Evolutionary conservation across 2,888 invertebrate species (phyloP).

Genomic region (Drosophila melanosoma): DNA sequence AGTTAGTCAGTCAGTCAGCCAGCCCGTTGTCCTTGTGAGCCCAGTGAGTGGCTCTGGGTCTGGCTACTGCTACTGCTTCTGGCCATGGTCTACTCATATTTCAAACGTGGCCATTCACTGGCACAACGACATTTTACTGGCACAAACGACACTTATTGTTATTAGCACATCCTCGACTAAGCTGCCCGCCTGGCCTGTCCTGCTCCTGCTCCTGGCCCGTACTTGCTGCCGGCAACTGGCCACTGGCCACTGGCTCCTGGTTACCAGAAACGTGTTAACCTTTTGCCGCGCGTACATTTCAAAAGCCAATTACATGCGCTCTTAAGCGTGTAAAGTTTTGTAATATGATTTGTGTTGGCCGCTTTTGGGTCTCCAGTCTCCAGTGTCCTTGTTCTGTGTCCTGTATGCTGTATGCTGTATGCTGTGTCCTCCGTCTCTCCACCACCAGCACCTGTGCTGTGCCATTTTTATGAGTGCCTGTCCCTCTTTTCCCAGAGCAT

Average conservation of each 20-base stretch:
- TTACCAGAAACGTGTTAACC: constrained; percentile 72
- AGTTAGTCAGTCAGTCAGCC: constrained; percentile 22
- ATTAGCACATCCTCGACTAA: constrained; percentile 68
- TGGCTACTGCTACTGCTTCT: constrained; percentile 14
- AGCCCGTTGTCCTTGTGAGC: constrained; percentile 37
- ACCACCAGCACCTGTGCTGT: not conserved
- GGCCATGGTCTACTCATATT: constrained; percentile 61
- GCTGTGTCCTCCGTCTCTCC: not conserved
- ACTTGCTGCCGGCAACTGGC: not conserved
- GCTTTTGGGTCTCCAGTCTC: constrained; percentile 38
- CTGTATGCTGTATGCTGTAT: not conserved
- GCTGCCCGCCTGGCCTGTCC: constrained; percentile 14
- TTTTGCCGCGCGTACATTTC: constrained; percentile 72
- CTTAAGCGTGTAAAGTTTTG: constrained; percentile 83
- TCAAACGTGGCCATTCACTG: constrained; percentile 60
- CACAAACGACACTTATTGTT: constrained; percentile 74
- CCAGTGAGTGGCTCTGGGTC: not conserved
- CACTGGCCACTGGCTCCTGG: constrained; percentile 26
- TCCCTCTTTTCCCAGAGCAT: constrained; percentile 20
- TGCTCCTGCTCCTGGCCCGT: constrained; percentile 4
- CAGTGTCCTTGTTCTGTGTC: constrained; percentile 4
- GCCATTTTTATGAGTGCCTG: constrained; percentile 4
- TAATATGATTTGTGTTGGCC: constrained; percentile 81
- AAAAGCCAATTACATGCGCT: constrained; percentile 84
- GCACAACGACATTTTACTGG: constrained; percentile 52